These are phyloP conservation scores for Caretta caretta DNA, from an alignment of 2,113 vertebrate genomes.

Conservation along the genomic window DNA sequence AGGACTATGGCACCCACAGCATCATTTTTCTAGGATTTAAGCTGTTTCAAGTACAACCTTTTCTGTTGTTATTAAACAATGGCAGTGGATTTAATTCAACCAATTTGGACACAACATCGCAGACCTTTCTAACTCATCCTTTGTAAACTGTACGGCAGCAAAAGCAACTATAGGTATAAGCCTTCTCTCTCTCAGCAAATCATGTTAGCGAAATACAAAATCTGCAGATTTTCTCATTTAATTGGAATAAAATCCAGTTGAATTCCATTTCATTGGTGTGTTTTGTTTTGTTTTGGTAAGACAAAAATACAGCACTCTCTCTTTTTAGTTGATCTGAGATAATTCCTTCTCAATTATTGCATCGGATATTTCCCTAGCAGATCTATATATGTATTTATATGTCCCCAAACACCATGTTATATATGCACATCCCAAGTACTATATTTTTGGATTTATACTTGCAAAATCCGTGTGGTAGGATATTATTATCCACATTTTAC, in stretches of 20 bases:
- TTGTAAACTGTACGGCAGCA: slow-evolving; percentile 41
- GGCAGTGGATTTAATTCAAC: slow-evolving; percentile 15
- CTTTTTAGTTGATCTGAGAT: slow-evolving; percentile 50
- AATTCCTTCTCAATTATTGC: slow-evolving; percentile 38
- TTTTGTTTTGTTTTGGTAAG: slow-evolving; percentile 16
- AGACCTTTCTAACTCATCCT: slow-evolving; percentile 19
- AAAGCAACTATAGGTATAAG: slow-evolving; percentile 32
- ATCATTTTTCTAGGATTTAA: not conserved
- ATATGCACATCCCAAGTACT: slow-evolving; percentile 38
- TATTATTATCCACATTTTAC: not conserved
- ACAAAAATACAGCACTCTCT: slow-evolving; percentile 24
- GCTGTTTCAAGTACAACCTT: not conserved
- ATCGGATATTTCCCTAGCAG: slow-evolving; percentile 44
- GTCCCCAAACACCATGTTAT: not conserved
- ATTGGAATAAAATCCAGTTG: slow-evolving; percentile 29
- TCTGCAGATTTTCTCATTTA: slow-evolving; percentile 34
- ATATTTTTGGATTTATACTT: slow-evolving; percentile 31
- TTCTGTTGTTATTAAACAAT: slow-evolving; percentile 36
- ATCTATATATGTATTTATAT: slow-evolving; percentile 10
- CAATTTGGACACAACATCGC: not conserved
- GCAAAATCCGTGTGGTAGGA: not conserved
- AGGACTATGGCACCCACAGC: fast-evolving
- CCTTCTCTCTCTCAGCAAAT: slow-evolving; percentile 10
- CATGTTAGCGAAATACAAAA: slow-evolving; percentile 23
- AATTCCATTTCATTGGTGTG: slow-evolving; percentile 3